Evolutionary conservation across 2,888 invertebrate species (phyloP).

Genomic region (Pachycephus smyrnensis): DNA sequence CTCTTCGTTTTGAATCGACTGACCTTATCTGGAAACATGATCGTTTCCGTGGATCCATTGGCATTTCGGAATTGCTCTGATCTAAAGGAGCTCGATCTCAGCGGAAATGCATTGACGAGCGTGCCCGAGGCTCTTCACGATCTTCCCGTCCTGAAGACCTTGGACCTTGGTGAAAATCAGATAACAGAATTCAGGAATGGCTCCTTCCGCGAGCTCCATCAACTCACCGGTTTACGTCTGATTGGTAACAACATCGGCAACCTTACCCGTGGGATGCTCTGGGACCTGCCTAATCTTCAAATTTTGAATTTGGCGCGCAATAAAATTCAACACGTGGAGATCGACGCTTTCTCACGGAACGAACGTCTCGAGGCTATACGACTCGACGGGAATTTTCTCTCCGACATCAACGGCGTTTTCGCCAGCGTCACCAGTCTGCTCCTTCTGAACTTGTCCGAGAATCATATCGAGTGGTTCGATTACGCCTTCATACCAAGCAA

Average conservation of each 20-base stretch:
- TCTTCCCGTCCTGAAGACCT: slow-evolving; percentile 84
- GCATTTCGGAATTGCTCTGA: slow-evolving; percentile 91
- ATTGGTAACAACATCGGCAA: slow-evolving; percentile 92
- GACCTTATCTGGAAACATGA: slow-evolving; percentile 86
- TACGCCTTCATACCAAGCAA: slow-evolving; percentile 92
- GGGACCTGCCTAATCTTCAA: slow-evolving; percentile 85
- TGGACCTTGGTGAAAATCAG: slow-evolving; percentile 93
- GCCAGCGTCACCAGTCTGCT: slow-evolving; percentile 85
- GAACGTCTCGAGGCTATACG: slow-evolving; percentile 86
- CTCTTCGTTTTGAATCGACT: slow-evolving; percentile 86
- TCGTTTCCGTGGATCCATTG: slow-evolving; percentile 81
- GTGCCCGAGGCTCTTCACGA: slow-evolving; percentile 88
- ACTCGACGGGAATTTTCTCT: slow-evolving; percentile 87
- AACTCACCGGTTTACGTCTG: slow-evolving; percentile 86
- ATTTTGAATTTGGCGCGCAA: slow-evolving; percentile 91
- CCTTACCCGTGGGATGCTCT: slow-evolving; percentile 86
- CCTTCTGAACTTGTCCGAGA: slow-evolving; percentile 91
- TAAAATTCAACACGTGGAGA: slow-evolving; percentile 86
- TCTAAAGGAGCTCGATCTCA: slow-evolving; percentile 88
- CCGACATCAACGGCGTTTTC: slow-evolving; percentile 91
- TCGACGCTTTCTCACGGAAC: slow-evolving; percentile 86
- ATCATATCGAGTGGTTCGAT: slow-evolving; percentile 93
- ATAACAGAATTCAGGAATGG: slow-evolving; percentile 86
- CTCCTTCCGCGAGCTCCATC: slow-evolving; percentile 86
- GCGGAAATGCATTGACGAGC: slow-evolving; percentile 84